Conservation (phyloP, 2,888 invertebrate species). For the Alloscopus bannaensis region DNA sequence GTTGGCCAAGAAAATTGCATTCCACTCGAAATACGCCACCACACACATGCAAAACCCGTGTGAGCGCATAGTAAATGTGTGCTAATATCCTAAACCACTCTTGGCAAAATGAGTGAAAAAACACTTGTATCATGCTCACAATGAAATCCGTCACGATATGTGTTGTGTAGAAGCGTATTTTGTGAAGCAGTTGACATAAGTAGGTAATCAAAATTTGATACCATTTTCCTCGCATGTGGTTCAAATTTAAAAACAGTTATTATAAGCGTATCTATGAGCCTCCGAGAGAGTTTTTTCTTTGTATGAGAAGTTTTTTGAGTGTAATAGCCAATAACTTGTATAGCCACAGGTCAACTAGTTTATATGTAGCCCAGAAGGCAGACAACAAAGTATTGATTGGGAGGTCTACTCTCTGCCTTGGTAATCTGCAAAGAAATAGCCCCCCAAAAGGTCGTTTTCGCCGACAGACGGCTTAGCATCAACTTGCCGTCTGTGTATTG, state of each 20-base stretch:
- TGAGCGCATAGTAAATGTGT: not conserved
- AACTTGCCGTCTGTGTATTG: not conserved
- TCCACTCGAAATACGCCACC: slow-evolving; percentile 2
- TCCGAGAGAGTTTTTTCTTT: not conserved
- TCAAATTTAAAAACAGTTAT: not conserved
- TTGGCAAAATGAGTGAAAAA: not conserved
- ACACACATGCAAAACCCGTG: not conserved
- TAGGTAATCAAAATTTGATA: slow-evolving; percentile 40
- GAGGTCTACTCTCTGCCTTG: slow-evolving; percentile 7
- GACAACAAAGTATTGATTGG: slow-evolving; percentile 30
- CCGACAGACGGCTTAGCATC: slow-evolving; percentile 31
- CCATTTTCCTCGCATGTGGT: not conserved
- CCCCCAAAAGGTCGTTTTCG: slow-evolving; percentile 8
- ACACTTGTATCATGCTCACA: not conserved
- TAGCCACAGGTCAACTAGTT: slow-evolving; percentile 31
- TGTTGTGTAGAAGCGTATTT: slow-evolving; percentile 11
- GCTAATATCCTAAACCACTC: not conserved
- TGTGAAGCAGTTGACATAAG: slow-evolving; percentile 18
- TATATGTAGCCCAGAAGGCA: slow-evolving; percentile 22
- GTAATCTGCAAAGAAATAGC: not conserved
- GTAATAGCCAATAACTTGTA: slow-evolving; percentile 16
- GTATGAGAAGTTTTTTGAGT: slow-evolving; percentile 11
- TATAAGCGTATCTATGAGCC: not conserved
- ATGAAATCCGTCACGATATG: not conserved
- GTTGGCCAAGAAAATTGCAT: not conserved